These are phyloP conservation scores for Masnerella sp. DNA, from an alignment of 2,888 invertebrate species.

Conservation along the genomic window DNA sequence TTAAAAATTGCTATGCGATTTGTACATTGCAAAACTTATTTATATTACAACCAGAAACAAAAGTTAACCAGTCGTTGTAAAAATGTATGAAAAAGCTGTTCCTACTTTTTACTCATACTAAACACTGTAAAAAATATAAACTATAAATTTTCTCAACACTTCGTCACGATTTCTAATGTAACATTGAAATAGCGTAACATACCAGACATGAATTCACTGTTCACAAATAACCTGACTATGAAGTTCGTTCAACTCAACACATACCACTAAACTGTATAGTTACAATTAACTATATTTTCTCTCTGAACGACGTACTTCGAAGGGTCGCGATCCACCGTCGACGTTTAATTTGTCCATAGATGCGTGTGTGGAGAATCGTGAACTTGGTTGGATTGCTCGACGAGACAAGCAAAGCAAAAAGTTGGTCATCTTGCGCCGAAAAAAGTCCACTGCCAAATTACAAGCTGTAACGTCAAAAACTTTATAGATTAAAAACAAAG, in stretches of 20 bases:
- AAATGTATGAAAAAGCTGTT: constrained; percentile 32
- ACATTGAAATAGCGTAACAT: background rate
- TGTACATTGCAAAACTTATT: too few species aligned
- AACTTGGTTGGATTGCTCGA: too few species aligned
- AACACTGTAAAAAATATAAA: constrained; percentile 15
- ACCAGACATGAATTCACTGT: background rate
- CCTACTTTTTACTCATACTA: constrained; percentile 31
- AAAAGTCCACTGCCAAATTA: too few species aligned
- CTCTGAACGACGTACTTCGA: constrained; percentile 27
- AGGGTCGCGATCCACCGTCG: constrained; percentile 1
- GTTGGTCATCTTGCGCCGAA: constrained; percentile 13
- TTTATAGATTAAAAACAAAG: too few species aligned
- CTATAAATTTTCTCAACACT: constrained; percentile 7
- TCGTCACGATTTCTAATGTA: constrained; percentile 16
- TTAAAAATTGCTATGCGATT: too few species aligned
- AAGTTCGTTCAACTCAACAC: constrained; percentile 30
- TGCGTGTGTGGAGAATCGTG: too few species aligned
- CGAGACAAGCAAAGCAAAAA: constrained; percentile 9
- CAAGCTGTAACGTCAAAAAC: too few species aligned
- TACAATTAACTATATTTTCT: constrained; percentile 40
- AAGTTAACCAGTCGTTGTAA: too few species aligned
- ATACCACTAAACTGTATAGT: constrained; percentile 27
- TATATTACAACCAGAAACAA: too few species aligned
- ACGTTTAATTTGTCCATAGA: constrained; percentile 19
- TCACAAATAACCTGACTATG: constrained; percentile 49